These are phyloP conservation scores for Passer domesticus DNA, from an alignment of 2,113 vertebrate species.

Conservation along the genomic window DNA sequence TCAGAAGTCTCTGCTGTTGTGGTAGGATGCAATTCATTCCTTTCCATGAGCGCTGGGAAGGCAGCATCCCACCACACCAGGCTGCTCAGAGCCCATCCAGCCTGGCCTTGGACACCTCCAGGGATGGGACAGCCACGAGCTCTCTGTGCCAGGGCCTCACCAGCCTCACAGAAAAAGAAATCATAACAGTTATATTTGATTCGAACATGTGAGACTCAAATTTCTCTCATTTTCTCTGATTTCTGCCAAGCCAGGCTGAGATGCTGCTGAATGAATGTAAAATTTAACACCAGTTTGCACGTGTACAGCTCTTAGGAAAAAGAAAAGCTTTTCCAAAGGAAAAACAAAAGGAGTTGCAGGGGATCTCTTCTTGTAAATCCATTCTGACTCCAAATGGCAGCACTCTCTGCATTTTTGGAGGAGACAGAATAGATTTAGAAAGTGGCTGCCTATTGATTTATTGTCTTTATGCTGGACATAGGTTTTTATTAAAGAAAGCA, in stretches of 20 bases:
- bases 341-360: background rate
- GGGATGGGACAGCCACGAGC: background rate
- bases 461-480: conserved; percentile 81
- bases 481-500: conserved; percentile 95
- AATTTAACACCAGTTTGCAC: background rate
- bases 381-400: background rate
- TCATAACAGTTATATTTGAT: fast-evolving
- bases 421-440: conserved; percentile 70
- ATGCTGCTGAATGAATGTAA: background rate
- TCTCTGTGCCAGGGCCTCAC: background rate
- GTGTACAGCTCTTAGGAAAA: background rate
- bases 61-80: background rate
- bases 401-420: conserved; percentile 35
- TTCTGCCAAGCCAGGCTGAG: background rate
- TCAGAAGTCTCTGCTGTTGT: fast-evolving
- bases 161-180: background rate
- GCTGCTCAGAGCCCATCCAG: background rate
- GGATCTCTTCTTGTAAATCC: background rate
- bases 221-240: background rate
- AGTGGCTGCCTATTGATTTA: conserved; percentile 78
- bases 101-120: background rate
- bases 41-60: background rate
- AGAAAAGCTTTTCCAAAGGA: background rate
- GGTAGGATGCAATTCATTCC: background rate
- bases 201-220: background rate